phyloP scores from a whole-genome alignment of 2,113 vertebrate genomes.

The Rhynchomys soricoides region DNA sequence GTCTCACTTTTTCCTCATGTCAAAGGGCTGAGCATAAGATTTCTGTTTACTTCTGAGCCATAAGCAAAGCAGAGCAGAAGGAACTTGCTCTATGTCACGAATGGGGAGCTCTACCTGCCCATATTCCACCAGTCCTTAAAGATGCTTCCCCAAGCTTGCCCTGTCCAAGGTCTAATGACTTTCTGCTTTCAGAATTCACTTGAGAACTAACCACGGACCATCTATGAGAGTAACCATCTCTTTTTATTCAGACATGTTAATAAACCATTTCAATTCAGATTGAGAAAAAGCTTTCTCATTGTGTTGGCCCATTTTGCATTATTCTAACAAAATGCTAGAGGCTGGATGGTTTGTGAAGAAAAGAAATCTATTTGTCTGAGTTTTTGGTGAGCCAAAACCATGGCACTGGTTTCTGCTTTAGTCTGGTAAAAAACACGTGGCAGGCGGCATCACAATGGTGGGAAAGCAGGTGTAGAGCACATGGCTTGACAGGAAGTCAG shows the following conservation, averaged over 20 bases:
- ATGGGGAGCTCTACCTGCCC: background rate
- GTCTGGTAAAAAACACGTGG: background rate
- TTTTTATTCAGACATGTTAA: conserved; percentile 9
- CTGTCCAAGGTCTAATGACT: background rate
- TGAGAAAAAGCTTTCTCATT: conserved; percentile 1
- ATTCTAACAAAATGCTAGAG: background rate
- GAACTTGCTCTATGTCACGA: background rate
- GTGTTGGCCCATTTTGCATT: background rate
- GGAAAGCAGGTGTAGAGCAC: fast-evolving
- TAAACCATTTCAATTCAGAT: background rate
- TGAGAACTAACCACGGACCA: background rate
- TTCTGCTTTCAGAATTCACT: background rate
- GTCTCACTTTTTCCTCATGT: background rate
- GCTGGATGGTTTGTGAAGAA: background rate
- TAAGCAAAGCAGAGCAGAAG: background rate
- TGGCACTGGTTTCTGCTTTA: background rate
- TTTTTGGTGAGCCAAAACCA: background rate
- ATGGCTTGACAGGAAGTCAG: background rate
- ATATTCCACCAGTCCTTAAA: background rate
- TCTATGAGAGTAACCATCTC: background rate
- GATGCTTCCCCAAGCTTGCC: background rate
- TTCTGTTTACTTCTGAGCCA: conserved; percentile 18
- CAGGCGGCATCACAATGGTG: background rate
- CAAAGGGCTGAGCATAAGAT: background rate
- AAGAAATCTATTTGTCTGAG: background rate